These are phyloP conservation scores for Callipepla californica DNA, from an alignment of 2,113 vertebrate species.

Conservation along the genomic window DNA sequence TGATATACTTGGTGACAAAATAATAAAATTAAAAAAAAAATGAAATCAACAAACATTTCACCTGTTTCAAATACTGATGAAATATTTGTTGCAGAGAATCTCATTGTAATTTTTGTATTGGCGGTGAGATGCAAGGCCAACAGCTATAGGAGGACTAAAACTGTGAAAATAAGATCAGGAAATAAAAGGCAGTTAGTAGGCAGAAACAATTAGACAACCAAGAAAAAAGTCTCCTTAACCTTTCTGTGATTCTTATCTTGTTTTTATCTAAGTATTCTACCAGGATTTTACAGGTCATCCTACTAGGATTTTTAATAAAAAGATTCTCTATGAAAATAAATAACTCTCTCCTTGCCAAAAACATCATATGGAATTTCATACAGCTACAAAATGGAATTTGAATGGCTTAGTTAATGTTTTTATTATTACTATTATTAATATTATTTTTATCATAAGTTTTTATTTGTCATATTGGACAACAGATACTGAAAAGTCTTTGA, in stretches of 20 bases:
- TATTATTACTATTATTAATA: too few relatives aligned
- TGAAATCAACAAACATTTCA: background rate
- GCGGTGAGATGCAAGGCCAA: background rate
- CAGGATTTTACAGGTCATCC: too few relatives aligned
- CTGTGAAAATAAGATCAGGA: background rate
- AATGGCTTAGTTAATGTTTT: background rate
- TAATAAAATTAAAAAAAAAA: background rate
- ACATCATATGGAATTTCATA: background rate
- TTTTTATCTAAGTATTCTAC: background rate
- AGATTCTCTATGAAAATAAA: too few relatives aligned
- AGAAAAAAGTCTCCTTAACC: background rate
- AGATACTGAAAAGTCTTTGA: background rate
- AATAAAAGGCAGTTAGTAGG: background rate
- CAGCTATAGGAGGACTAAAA: background rate
- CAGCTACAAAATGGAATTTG: background rate
- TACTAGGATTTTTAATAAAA: too few relatives aligned
- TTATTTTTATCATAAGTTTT: background rate
- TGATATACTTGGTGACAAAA: background rate
- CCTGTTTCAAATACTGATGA: fast-evolving
- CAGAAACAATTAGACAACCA: background rate
- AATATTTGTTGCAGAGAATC: background rate
- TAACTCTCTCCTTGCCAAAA: too few relatives aligned
- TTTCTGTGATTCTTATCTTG: background rate
- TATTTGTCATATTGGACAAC: background rate
- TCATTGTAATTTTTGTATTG: background rate